Evolutionary conservation across 2,888 invertebrate genomes (phyloP), one percentile per base, ranked within the genome.

Genomic region (Andrena bucephala): DNA sequence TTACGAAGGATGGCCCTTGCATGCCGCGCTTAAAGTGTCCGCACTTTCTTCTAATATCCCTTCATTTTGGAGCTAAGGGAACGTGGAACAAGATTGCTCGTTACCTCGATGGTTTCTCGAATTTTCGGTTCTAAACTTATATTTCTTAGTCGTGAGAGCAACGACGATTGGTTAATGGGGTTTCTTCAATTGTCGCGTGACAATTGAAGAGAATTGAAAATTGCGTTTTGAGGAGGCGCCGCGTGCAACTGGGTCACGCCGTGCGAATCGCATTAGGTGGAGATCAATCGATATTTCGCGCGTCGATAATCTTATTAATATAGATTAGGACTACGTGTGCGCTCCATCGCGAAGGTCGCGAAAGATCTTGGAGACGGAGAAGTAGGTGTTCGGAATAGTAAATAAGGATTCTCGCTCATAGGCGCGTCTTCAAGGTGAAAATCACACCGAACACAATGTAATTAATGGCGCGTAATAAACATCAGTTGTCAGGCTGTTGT

Each of bases 201-300:
- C 33, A 50, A 77, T 73, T 77, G 73, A 52, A 73, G 54, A 42
- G 66, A 72, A 83, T 83, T 63, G 60, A 57, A 70, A 73, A 81
- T 77, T 66, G 63, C 36, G 8, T 33, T 80, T 63, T 33, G n/a
- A 42, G 48, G 27, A 29, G 24, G 24, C 6, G 16, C 8, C 13
- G n/a, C 16, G 10, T 13, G 10, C 31, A 70, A 73, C 7, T 71
- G 74, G 60, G 60, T 69, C 75, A 66, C 54, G n/a, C 10, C 31
- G 29, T 24, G 16, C 8, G 36, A 70, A 78, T 69, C 54, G 20
- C 6, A 72, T 72, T 57, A 8, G n/a, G 10, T 69, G 36, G 73
- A 50, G 73, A 69, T 73, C 36, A 16, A 74, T 54, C 20, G 29
- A 59, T 57, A 36, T 20, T 52, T 65, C 24, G 3, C 62, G 13